Evolutionary conservation across 2,113 vertebrate genomes (phyloP).

Genomic region (Catharus minimus): DNA sequence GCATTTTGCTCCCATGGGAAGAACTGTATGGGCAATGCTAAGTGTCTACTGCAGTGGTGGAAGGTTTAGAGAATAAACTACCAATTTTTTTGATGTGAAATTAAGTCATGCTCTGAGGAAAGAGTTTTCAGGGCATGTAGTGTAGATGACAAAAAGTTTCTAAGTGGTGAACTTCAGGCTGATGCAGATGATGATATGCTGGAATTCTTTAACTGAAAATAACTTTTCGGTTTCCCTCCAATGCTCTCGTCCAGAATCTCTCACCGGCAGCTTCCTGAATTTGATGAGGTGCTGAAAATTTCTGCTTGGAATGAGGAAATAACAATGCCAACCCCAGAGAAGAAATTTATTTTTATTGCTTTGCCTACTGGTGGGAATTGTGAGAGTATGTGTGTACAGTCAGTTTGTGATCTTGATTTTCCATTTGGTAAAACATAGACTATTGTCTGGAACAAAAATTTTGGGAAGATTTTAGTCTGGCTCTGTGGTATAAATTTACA

Average conservation of each 20-base stretch:
- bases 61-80: not conserved
- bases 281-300: conserved; percentile 76
- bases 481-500: not conserved
- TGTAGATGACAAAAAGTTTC: not conserved
- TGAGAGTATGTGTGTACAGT: conserved; percentile 16
- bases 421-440: not conserved
- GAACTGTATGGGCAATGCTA: not conserved
- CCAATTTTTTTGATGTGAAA: not conserved
- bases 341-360: conserved; percentile 80
- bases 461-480: not conserved
- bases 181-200: not conserved
- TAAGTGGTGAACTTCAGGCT: not conserved
- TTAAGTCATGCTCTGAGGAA: not conserved
- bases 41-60: not conserved
- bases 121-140: not conserved
- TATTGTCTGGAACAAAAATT: not conserved
- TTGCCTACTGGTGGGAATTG: conserved; percentile 49
- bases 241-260: conserved; percentile 75
- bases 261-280: conserved; percentile 65
- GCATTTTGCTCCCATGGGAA: not conserved
- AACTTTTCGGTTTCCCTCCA: not conserved
- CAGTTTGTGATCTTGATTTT: not conserved
- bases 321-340: conserved; percentile 67
- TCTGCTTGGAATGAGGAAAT: not conserved
- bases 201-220: not conserved